Evolutionary conservation across 2,113 vertebrate species (phyloP).

Genomic region (Alouatta palliata): DNA sequence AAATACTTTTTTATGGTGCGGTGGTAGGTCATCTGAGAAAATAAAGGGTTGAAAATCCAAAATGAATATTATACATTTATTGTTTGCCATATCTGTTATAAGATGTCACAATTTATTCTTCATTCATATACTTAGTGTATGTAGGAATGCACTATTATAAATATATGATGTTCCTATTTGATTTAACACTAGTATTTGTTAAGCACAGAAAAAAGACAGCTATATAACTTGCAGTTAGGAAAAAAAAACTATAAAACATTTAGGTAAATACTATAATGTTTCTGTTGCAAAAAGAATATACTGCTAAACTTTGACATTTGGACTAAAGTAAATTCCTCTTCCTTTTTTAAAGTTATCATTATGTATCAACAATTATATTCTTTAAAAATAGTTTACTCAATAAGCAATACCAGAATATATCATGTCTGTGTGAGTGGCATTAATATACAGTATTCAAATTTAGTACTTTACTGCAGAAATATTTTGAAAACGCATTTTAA

Average conservation of each 20-base stretch:
- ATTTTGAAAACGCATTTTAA: conserved; percentile 5
- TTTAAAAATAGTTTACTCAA: neutral
- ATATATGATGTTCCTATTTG: neutral
- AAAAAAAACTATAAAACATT: neutral
- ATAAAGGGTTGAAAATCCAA: neutral
- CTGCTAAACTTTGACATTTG: neutral
- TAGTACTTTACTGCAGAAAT: neutral
- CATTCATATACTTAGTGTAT: too few relatives aligned
- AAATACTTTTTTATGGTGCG: neutral
- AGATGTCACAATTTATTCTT: neutral
- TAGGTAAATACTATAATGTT: neutral
- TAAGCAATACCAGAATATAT: neutral
- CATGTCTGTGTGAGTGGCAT: neutral
- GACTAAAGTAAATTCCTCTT: neutral
- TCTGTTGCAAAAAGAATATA: neutral
- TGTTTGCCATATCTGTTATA: neutral
- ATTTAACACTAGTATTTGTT: neutral
- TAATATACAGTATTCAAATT: neutral
- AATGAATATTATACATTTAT: neutral
- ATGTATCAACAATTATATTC: neutral
- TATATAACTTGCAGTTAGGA: neutral
- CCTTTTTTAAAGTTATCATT: neutral
- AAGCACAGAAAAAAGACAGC: neutral
- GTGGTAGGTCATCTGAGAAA: neutral
- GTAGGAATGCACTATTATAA: neutral